A percentile compares a stretch with the other conserved stretches of the same genome.
These are phyloP conservation scores for Dendroctonus ponderosae DNA, from an alignment of 1,140 invertebrate species.

Conservation along the genomic window DNA sequence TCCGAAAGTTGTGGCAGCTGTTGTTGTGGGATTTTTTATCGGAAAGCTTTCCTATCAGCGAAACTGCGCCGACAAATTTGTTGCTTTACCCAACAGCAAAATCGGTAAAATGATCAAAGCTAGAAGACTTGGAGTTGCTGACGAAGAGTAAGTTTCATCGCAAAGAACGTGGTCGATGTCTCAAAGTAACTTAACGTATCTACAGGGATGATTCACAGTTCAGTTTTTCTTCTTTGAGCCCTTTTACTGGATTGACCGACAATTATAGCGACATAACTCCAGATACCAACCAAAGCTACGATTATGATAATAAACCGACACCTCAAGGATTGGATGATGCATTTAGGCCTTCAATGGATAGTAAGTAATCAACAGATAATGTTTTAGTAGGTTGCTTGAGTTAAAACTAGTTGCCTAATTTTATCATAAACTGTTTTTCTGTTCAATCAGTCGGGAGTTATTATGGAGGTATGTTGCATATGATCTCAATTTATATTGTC, in stretches of 20 bases:
- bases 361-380: slow-evolving; percentile 39
- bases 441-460: too few species aligned
- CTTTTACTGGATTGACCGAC: slow-evolving; percentile 50
- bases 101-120: slow-evolving; percentile 62
- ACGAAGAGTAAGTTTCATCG: slow-evolving; percentile 45
- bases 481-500: too few species aligned
- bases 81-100: slow-evolving; percentile 64
- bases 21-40: slow-evolving; percentile 68
- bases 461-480: too few species aligned
- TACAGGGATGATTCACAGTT: slow-evolving; percentile 17
- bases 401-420: too few species aligned
- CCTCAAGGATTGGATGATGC: slow-evolving; percentile 54
- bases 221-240: slow-evolving; percentile 49
- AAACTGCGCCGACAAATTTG: slow-evolving; percentile 71
- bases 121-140: slow-evolving; percentile 50
- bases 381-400: not conserved
- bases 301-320: slow-evolving; percentile 51
- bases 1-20: slow-evolving; percentile 64
- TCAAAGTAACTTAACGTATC: slow-evolving; percentile 1
- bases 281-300: slow-evolving; percentile 50
- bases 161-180: not conserved
- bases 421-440: too few species aligned
- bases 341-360: slow-evolving; percentile 53
- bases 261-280: slow-evolving; percentile 51
- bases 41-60: slow-evolving; percentile 75